phyloP scores from a whole-genome alignment of 1,140 invertebrate species.

The Metopolophium dirhodum region DNA sequence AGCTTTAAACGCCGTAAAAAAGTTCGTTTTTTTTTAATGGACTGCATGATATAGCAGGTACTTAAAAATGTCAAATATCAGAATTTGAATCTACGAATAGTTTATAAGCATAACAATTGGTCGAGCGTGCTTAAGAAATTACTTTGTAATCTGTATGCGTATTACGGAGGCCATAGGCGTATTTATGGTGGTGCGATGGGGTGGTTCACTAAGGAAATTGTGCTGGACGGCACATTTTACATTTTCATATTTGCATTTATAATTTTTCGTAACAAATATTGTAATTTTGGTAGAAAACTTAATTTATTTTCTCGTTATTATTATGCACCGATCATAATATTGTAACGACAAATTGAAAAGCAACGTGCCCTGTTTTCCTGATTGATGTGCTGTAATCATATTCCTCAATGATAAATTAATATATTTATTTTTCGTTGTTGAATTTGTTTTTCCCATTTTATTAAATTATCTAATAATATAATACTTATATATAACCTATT shows the following conservation, averaged over 20 bases:
- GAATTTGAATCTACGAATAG: not conserved
- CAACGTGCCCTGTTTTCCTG: not conserved
- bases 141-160: not conserved
- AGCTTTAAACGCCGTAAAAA: not conserved
- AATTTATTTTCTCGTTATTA: constrained; percentile 6
- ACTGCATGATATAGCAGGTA: not conserved
- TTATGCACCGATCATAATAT: constrained; percentile 6
- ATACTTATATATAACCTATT: too few relatives aligned
- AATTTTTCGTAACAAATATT: not conserved
- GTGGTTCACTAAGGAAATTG: not conserved
- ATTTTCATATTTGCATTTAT: not conserved
- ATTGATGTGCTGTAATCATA: not conserved
- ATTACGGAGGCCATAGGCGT: not conserved
- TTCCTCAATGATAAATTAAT: not conserved
- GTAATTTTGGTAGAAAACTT: not conserved
- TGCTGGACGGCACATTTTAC: not conserved
- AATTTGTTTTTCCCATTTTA: not conserved
- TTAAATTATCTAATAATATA: not conserved
- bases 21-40: not conserved
- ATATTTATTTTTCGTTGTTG: not conserved
- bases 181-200: not conserved
- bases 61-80: not conserved
- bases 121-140: not conserved
- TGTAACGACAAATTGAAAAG: constrained; percentile 4
- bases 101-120: not conserved